These are phyloP conservation scores for Saccostrea cuccullata DNA, from an alignment of 1,140 invertebrate genomes.

Conservation along the genomic window DNA sequence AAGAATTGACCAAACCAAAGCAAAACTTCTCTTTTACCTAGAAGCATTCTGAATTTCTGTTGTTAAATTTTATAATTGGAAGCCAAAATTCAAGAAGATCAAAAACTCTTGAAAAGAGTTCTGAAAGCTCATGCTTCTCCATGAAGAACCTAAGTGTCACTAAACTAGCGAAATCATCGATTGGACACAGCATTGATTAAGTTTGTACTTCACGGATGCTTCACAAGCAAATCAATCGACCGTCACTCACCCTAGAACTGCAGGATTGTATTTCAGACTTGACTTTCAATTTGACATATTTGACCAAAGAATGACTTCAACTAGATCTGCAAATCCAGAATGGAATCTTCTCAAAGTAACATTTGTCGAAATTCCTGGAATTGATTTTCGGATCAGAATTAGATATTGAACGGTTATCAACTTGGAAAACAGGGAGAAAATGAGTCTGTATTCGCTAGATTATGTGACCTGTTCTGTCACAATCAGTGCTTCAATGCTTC, in stretches of 20 bases:
- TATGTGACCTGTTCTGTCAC: neutral
- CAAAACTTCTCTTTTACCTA: neutral
- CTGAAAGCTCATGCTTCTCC: neutral
- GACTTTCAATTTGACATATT: constrained; percentile 23
- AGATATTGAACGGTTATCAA: neutral
- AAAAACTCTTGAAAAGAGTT: constrained; percentile 1
- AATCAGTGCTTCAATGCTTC: neutral
- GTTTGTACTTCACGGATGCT: constrained; percentile 36
- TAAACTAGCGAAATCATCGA: constrained; percentile 31
- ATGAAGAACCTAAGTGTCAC: neutral
- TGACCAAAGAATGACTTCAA: neutral
- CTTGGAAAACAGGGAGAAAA: neutral
- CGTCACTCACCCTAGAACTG: constrained; percentile 20
- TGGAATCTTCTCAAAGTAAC: neutral
- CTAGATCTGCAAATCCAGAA: neutral
- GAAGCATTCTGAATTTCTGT: neutral
- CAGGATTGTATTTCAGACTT: neutral
- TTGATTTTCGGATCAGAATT: constrained; percentile 24
- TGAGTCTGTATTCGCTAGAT: neutral
- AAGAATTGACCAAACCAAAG: neutral
- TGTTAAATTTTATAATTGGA: neutral
- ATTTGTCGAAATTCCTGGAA: neutral
- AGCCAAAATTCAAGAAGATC: neutral
- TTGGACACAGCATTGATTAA: constrained; percentile 31
- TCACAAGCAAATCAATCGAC: constrained; percentile 23